These are phyloP conservation scores for Drosophila watanabei DNA, from an alignment of 1,140 invertebrate genomes.

Conservation along the genomic window DNA sequence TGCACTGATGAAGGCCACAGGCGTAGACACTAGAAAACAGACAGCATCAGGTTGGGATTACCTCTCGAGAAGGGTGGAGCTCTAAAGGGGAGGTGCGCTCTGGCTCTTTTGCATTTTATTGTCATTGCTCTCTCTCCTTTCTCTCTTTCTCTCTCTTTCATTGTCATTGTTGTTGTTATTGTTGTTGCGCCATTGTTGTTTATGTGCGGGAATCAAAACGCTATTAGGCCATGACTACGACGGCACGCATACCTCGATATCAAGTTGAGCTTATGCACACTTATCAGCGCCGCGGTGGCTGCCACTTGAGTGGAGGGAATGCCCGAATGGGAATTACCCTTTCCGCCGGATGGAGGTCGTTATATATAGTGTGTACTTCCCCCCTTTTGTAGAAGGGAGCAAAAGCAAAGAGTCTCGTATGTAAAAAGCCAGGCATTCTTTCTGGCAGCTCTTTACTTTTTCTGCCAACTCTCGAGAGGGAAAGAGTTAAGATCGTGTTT, in stretches of 20 bases:
- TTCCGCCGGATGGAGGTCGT: constrained; percentile 7
- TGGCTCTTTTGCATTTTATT: constrained; percentile 80
- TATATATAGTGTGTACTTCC: not conserved
- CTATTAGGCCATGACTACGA: constrained; percentile 79
- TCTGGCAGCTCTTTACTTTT: constrained; percentile 3
- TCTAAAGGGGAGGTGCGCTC: not conserved
- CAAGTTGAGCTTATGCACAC: constrained; percentile 66
- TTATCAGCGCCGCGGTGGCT: constrained; percentile 27
- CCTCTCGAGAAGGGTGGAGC: constrained; percentile 40
- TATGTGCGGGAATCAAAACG: constrained; percentile 82
- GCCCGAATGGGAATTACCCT: constrained; percentile 27
- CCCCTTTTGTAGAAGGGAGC: no score
- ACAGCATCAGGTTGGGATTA: constrained; percentile 78
- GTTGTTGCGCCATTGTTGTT: constrained; percentile 73
- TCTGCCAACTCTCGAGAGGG: not conserved
- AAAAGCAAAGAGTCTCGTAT: not conserved
- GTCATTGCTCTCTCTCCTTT: constrained; percentile 54
- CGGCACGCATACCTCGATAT: constrained; percentile 59
- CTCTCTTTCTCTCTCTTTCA: constrained; percentile 68
- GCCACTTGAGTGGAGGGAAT: not conserved
- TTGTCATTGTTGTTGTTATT: constrained; percentile 73
- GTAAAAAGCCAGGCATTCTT: constrained; percentile 1
- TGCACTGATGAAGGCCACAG: constrained; percentile 38
- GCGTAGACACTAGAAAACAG: constrained; percentile 74
- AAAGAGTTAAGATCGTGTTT: not conserved